Conservation (phyloP, 2,888 invertebrate species). For the Drosophila longiperda region DNA sequence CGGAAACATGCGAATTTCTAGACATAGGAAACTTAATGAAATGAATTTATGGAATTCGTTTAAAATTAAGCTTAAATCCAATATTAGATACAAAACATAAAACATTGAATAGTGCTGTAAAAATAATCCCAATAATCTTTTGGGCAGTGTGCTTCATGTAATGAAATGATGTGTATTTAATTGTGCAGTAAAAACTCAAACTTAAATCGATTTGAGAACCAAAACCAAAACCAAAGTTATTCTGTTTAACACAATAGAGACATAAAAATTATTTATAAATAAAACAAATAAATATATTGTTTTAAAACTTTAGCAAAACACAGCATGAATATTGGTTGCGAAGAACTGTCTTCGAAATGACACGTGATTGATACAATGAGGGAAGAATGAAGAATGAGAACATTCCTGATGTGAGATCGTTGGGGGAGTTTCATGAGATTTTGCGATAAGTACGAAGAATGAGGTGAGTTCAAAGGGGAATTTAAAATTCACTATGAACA, state of each 20-base stretch:
- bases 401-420: constrained; percentile 27
- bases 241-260: constrained; percentile 34
- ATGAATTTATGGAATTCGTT: constrained; percentile 23
- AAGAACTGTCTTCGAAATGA: constrained; percentile 25
- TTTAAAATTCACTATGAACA: constrained; percentile 26
- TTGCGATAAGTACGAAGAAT: constrained; percentile 34
- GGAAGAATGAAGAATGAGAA: constrained; percentile 28
- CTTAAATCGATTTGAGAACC: constrained; percentile 4
- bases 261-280: constrained; percentile 7
- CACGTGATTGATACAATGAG: constrained; percentile 41
- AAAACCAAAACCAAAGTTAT: constrained; percentile 48
- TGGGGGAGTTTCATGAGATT: constrained; percentile 15
- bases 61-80: constrained; percentile 27
- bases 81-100: constrained; percentile 63
- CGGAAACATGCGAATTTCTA: constrained; percentile 59
- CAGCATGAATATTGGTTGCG: constrained; percentile 72
- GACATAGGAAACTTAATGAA: constrained; percentile 47
- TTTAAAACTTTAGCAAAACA: constrained; percentile 75
- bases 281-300: constrained; percentile 24
- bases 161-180: constrained; percentile 55
- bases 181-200: constrained; percentile 38
- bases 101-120: constrained; percentile 46
- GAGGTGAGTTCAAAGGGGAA: constrained; percentile 38
- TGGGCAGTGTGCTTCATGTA: constrained; percentile 54
- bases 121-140: not conserved